Conservation (phyloP, 1,140 invertebrate genomes). For the Polypedilum pembai region DNA sequence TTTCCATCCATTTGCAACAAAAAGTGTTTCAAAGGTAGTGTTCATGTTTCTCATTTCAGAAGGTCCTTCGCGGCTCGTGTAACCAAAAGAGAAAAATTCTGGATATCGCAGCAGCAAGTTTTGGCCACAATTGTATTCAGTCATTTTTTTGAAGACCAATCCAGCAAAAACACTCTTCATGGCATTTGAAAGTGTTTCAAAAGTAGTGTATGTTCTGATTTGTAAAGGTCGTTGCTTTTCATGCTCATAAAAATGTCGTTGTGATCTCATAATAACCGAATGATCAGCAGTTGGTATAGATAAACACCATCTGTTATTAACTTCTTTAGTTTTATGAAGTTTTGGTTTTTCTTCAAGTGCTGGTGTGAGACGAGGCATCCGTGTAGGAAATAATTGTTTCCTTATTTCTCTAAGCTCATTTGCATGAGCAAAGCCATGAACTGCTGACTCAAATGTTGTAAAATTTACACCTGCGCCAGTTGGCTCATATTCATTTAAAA, state of each 20-base stretch:
- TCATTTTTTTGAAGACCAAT: slow-evolving; percentile 55
- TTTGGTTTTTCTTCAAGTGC: slow-evolving; percentile 50
- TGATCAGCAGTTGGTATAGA: slow-evolving; percentile 75
- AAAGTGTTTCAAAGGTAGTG: slow-evolving; percentile 55
- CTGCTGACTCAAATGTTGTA: slow-evolving; percentile 74
- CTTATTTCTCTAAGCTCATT: slow-evolving; percentile 56
- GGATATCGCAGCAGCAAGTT: slow-evolving; percentile 64
- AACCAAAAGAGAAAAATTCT: slow-evolving; percentile 62
- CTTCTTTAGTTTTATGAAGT: slow-evolving; percentile 55
- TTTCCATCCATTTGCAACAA: slow-evolving; percentile 73
- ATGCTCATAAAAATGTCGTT: slow-evolving; percentile 61
- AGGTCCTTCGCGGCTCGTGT: slow-evolving; percentile 60
- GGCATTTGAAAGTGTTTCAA: slow-evolving; percentile 36
- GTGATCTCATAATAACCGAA: slow-evolving; percentile 67
- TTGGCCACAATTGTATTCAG: slow-evolving; percentile 56
- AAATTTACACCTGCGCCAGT: slow-evolving; percentile 52
- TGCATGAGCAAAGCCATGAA: slow-evolving; percentile 60
- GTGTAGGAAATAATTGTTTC: slow-evolving; percentile 55
- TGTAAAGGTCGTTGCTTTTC: slow-evolving; percentile 64
- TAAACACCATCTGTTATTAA: slow-evolving; percentile 57
- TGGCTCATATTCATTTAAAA: slow-evolving; percentile 37
- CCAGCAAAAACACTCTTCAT: slow-evolving; percentile 50
- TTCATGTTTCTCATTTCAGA: slow-evolving; percentile 54
- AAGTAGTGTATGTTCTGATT: slow-evolving; percentile 54
- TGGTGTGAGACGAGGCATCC: slow-evolving; percentile 55